A percentile compares a stretch with the other conserved stretches of the same genome.
Evolutionary conservation across 2,113 vertebrate genomes (phyloP).

Genomic region (Andinoacara biseriatus): DNA sequence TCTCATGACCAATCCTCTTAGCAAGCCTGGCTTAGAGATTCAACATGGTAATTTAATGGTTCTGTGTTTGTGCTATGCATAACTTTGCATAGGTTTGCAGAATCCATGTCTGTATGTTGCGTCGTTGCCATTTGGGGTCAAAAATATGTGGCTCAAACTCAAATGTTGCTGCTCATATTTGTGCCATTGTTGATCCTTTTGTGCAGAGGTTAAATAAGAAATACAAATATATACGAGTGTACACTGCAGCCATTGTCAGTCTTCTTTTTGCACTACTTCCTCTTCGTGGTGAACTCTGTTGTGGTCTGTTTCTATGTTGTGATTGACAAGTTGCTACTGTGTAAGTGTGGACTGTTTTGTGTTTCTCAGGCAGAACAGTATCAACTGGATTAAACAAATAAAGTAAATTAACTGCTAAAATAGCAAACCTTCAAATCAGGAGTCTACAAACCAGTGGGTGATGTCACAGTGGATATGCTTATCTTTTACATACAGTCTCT

Average conservation of each 20-base stretch:
- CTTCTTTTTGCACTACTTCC: not conserved
- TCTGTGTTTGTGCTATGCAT: no score
- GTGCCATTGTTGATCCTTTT: no score
- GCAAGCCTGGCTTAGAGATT: no score
- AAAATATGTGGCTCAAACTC: no score
- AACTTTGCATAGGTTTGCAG: no score
- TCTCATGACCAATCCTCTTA: not conserved
- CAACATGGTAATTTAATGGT: no score
- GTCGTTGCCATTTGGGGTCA: no score
- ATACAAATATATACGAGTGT: no score
- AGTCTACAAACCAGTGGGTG: fast-evolving
- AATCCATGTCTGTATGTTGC: no score
- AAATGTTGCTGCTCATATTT: no score
- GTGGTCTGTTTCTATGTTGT: not conserved
- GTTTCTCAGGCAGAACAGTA: not conserved
- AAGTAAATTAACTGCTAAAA: not conserved
- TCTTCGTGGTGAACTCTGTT: not conserved
- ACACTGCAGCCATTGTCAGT: no score
- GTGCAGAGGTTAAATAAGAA: no score
- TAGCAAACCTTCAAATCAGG: not conserved
- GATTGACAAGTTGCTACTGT: not conserved
- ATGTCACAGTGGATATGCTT: not conserved
- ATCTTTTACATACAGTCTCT: not conserved
- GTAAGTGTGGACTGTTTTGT: not conserved
- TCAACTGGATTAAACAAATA: not conserved